These are phyloP conservation scores for Calameuta filiformis DNA, from an alignment of 2,888 invertebrate species.

Conservation along the genomic window DNA sequence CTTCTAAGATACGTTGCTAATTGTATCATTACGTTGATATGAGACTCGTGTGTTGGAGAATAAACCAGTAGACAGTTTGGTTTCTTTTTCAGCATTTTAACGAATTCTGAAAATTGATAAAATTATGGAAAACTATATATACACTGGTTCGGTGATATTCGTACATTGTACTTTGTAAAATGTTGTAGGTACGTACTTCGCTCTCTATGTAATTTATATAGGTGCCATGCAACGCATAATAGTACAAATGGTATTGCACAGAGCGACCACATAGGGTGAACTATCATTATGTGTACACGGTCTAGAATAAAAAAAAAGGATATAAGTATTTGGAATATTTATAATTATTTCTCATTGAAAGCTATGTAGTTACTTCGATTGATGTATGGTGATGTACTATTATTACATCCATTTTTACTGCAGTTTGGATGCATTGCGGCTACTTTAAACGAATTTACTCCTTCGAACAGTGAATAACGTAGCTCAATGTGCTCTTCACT, in stretches of 20 bases:
- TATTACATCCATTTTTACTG: constrained; percentile 49
- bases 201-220: not conserved
- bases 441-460: constrained; percentile 57
- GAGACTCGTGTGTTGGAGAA: constrained; percentile 53
- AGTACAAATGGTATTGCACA: not conserved
- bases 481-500: constrained; percentile 35
- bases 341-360: constrained; percentile 12
- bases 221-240: not conserved
- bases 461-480: constrained; percentile 48
- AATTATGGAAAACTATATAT: not conserved
- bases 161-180: not conserved
- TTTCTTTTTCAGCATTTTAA: constrained; percentile 21
- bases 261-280: not conserved
- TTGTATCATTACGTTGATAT: constrained; percentile 54
- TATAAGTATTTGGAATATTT: not conserved
- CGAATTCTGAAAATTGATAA: not conserved
- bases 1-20: constrained; percentile 54
- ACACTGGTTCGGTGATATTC: not conserved
- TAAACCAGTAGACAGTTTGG: constrained; percentile 60
- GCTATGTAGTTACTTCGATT: constrained; percentile 47
- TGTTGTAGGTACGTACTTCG: not conserved
- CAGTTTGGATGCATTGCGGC: constrained; percentile 54
- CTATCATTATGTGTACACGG: not conserved
- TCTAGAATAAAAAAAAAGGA: not conserved
- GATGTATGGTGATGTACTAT: constrained; percentile 57